These are phyloP conservation scores for Delichon dasypus DNA, from an alignment of 2,797 vertebrate species.

Conservation along the genomic window DNA sequence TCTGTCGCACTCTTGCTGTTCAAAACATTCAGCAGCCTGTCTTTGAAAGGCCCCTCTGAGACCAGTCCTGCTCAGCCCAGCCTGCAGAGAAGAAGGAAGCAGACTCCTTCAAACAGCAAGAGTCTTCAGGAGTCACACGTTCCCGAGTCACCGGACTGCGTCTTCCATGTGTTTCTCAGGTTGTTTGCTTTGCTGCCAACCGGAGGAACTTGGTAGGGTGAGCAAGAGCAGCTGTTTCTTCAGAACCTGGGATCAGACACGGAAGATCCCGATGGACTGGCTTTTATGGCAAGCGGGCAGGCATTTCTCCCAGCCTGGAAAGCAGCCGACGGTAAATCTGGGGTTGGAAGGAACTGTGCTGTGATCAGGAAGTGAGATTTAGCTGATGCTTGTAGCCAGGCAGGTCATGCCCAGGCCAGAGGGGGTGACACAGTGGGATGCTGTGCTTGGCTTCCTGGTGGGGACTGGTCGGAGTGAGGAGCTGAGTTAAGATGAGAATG, in stretches of 20 bases:
- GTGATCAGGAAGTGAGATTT: background rate
- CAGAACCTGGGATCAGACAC: background rate
- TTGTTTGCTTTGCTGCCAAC: background rate
- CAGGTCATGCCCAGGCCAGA: background rate
- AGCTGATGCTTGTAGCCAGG: background rate
- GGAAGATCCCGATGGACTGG: background rate
- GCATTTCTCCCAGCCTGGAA: background rate
- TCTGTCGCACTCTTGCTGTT: background rate
- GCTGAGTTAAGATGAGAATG: background rate
- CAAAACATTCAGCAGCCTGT: background rate
- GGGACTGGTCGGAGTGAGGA: background rate
- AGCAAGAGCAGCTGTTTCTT: background rate
- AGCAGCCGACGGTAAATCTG: fast-evolving
- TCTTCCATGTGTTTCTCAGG: fast-evolving
- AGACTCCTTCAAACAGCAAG: background rate
- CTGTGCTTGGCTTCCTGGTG: background rate
- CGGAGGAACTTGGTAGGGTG: background rate
- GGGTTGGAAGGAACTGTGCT: background rate
- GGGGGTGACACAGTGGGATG: background rate
- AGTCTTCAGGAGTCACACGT: background rate
- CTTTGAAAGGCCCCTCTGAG: fast-evolving
- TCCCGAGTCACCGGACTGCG: background rate
- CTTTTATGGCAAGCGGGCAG: background rate
- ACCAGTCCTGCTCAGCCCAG: background rate
- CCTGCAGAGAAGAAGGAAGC: background rate